Evolutionary conservation across 2,888 invertebrate species (phyloP).

Genomic region (Phoenoteleia sp.): DNA sequence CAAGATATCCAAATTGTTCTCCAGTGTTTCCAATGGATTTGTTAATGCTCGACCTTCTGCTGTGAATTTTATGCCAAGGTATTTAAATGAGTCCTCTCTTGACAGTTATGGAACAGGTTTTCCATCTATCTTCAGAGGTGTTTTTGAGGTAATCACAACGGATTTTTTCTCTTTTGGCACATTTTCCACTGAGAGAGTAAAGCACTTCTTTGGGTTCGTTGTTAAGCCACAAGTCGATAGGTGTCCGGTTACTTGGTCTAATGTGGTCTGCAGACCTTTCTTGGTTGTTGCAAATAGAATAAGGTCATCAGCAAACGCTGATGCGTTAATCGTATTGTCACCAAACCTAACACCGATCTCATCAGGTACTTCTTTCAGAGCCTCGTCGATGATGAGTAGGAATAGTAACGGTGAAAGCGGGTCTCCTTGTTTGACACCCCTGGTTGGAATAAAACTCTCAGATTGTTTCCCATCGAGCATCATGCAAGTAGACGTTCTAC

Average conservation of each 20-base stretch:
- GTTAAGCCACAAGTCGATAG: conserved; percentile 74
- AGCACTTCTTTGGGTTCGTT: conserved; percentile 75
- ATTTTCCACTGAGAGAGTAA: conserved; percentile 17
- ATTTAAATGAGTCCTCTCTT: conserved; percentile 26
- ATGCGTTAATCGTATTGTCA: conserved; percentile 15
- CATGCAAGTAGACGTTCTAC: not conserved
- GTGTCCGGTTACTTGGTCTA: too few species aligned
- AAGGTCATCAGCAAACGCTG: conserved; percentile 64
- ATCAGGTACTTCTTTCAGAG: conserved; percentile 1
- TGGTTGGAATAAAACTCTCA: too few species aligned
- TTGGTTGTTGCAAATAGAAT: conserved; percentile 41
- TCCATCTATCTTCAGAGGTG: conserved; percentile 8
- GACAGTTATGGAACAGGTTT: not conserved
- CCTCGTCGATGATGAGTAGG: conserved; percentile 52
- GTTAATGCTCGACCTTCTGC: not conserved
- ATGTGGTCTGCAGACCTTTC: conserved; percentile 78
- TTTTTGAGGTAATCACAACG: conserved; percentile 10
- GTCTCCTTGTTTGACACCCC: conserved; percentile 87
- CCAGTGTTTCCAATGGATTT: not conserved
- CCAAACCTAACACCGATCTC: conserved; percentile 55
- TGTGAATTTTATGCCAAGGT: conserved; percentile 14
- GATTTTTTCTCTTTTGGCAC: conserved; percentile 57
- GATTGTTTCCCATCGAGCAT: not conserved
- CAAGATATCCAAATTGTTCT: not conserved
- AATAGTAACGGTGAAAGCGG: conserved; percentile 76